Conservation (phyloP, 1,140 invertebrate species). For the Archivesica marissinica region DNA sequence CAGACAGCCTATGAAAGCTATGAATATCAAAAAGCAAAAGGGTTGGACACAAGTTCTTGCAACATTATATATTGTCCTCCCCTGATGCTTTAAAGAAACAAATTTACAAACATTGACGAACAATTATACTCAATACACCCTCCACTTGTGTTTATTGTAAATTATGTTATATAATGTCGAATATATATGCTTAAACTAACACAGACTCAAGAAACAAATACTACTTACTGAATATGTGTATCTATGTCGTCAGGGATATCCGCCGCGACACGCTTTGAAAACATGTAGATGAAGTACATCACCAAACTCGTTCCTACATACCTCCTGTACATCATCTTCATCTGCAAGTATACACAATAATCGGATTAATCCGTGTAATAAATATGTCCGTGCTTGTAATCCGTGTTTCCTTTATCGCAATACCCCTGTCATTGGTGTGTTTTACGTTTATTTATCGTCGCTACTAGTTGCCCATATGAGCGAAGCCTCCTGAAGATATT, state of each 20-base stretch:
- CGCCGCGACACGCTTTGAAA: slow-evolving; percentile 9
- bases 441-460: too few species aligned
- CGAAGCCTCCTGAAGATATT: too few species aligned
- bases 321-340: neutral
- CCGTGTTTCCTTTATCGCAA: too few species aligned
- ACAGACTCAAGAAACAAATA: neutral
- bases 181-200: neutral
- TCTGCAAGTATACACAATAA: neutral
- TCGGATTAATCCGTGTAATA: neutral
- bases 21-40: too few species aligned
- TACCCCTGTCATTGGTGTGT: too few species aligned
- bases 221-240: slow-evolving; percentile 18
- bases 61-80: too few species aligned
- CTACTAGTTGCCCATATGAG: too few species aligned
- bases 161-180: neutral
- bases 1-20: too few species aligned
- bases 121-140: neutral
- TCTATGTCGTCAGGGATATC: slow-evolving; percentile 8
- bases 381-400: too few species aligned
- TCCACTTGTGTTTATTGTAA: neutral
- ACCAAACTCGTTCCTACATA: neutral
- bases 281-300: slow-evolving; percentile 17
- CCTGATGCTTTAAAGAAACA: neutral
- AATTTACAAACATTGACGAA: neutral
- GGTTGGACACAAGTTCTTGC: too few species aligned